Base-by-base conservation (phyloP, 1,140 invertebrate genomes). In the Amyelois transitella region DNA sequence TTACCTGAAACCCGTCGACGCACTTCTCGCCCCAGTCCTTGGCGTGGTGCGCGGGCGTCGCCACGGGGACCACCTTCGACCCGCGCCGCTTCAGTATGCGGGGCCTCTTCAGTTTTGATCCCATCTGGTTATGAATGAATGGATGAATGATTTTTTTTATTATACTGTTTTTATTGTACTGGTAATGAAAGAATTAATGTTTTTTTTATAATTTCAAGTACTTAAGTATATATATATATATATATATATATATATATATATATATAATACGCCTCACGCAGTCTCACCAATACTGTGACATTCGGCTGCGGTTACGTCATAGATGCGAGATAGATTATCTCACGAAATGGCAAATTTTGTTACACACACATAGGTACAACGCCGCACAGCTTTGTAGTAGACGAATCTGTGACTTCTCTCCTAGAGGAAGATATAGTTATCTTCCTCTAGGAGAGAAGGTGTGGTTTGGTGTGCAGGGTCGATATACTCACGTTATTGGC, bases 11-110 rank as follows among this genome's bases (percentile, higher is more conserved):
- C 5, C 97, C 95, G 80, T 99, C 97, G 3, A 99, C 96, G 86
- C 96, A 98, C 32, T 97, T 91, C 78, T 97, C 95, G 18, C 95
- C 96, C 96, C 96, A 97, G 75, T 96, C 94, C 69, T 92, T 92
- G 4, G 91, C 91, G 58, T 91, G 90, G 20, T 90, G 88, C 6
- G 89, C 89, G 4, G 81, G 88, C 7, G 89, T 89, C 2, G 77
- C 74, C 7, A 84, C 91, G 62, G 82, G 91, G 18, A 90, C 80
- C 17, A 85, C 93, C 20, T 93, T 90, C 0, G 93, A 94, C 14
- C 92, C 90, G 18, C 92, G 84, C 18, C 93, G 86, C 76, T 94
- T 94, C 12, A 96, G 73, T 55, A 96, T 96, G 64, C 93, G 93
- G 49, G 94, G 94, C 69, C 94, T 90, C 58, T 93, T 94, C 19